Base-by-base conservation (phyloP, 2,113 vertebrate genomes). In the Vicugna pacos region DNA sequence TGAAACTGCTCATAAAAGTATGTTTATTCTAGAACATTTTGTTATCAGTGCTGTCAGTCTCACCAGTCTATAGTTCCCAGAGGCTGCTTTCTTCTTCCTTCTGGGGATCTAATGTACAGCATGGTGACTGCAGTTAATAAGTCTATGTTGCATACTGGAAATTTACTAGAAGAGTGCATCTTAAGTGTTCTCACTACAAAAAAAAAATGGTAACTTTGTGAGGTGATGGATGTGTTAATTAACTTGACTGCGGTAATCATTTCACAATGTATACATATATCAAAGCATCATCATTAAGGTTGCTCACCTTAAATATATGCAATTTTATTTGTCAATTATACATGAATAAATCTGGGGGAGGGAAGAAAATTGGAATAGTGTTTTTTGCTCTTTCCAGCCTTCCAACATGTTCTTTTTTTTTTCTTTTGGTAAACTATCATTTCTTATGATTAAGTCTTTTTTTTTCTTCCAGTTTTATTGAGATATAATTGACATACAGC, bases 381-480 rank as follows among this genome's bases (percentile, higher is more conserved):
- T 52, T 83, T 96, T 96, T 94, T 67, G 38, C 22, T 70, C 70
- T 72, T 85, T 73, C n/a, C 24, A 88, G 26, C n/a, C 56, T 92
- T 77, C 52, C 35, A 81, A 35, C 19, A 19, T 77, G 67, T 50
- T 95, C n/a, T 32, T 64, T 93, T 86, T 95, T 79, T 79, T 35
- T 54, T 15, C 52, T 56, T 79, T 79, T 79, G 52, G 52, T 38
- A 26, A 35, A 79, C 76, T 79, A 12, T 22, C n/a, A 56, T 79
- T 50, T 32, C n/a, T 79, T n/a, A 6, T 38, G 20, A 20, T 56
- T 32, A n/a, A 65, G 15, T 79, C 22, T 77, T 79, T 35, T 15
- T 79, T 79, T 35, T 35, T 56, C 76, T 79, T 79, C 32, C 32
- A 54, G 32, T 79, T 52, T 56, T 79, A 54, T 35, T 54, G n/a